Evolutionary conservation across 1,140 invertebrate species (phyloP).

Genomic region (Drosophila ercepeae): DNA sequence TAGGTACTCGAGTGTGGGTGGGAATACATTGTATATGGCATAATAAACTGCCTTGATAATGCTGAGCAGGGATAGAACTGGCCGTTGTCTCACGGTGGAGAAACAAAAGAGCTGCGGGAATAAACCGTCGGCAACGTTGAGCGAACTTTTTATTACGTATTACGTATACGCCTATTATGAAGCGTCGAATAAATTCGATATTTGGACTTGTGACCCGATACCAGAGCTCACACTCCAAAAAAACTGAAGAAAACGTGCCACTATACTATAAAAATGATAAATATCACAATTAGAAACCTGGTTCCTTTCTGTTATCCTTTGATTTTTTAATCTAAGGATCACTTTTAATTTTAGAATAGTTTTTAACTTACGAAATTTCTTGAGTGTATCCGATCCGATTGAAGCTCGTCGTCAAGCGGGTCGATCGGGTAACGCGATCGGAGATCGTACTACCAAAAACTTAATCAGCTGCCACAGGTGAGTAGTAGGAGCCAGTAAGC

Average conservation of each 20-base stretch:
- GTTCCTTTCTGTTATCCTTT: too few relatives aligned
- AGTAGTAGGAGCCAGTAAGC: conserved; percentile 2
- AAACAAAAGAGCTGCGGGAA: conserved; percentile 20
- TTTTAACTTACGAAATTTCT: not conserved
- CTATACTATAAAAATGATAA: too few relatives aligned
- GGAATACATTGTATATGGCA: conserved; percentile 8
- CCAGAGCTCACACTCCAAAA: not conserved
- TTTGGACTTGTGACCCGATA: conserved; percentile 68
- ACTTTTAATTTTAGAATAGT: not conserved
- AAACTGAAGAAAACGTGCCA: not conserved
- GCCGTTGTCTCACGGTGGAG: conserved; percentile 47
- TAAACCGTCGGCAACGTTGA: conserved; percentile 16
- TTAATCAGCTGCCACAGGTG: conserved; percentile 43
- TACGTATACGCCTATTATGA: conserved; percentile 45
- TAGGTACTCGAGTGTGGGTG: conserved; percentile 2
- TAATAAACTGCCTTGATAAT: conserved; percentile 57
- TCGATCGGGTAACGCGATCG: conserved; percentile 27
- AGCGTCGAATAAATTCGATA: conserved; percentile 59
- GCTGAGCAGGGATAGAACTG: conserved; percentile 34
- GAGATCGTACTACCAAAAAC: conserved; percentile 44
- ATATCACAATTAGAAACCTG: too few relatives aligned
- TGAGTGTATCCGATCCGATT: not conserved
- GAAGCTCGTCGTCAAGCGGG: conserved; percentile 39
- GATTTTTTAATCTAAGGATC: too few relatives aligned
- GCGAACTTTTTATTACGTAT: conserved; percentile 59